phyloP scores from a whole-genome alignment of 2,888 invertebrate genomes.

The Acleris literana region DNA sequence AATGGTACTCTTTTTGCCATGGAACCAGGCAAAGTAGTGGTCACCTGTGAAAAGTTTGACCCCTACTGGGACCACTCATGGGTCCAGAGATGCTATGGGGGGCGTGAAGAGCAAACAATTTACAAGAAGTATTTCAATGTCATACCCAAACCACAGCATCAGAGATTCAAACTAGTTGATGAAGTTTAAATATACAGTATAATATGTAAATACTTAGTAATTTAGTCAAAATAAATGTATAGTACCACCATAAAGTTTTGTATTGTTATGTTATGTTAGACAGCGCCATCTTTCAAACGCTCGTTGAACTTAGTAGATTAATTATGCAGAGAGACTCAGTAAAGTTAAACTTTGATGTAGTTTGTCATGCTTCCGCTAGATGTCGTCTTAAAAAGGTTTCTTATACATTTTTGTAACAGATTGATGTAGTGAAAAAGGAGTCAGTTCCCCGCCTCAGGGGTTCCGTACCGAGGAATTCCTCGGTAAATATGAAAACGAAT shows the following conservation, averaged over 20 bases:
- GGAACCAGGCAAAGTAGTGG: slow-evolving; percentile 89
- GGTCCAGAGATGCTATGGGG: slow-evolving; percentile 86
- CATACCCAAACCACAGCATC: slow-evolving; percentile 90
- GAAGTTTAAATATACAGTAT: slow-evolving; percentile 78
- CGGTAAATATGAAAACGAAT: no score
- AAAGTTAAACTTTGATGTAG: no score
- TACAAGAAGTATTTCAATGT: slow-evolving; percentile 94
- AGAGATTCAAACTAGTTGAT: slow-evolving; percentile 90
- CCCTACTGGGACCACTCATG: slow-evolving; percentile 91
- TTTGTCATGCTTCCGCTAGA: no score
- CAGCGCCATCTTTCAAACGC: neutral
- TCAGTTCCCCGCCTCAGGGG: no score
- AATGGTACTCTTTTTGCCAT: slow-evolving; percentile 92
- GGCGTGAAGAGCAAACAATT: slow-evolving; percentile 86
- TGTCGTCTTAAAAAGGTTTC: no score
- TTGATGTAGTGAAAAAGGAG: no score
- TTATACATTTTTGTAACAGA: no score
- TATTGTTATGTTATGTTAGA: neutral
- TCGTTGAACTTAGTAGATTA: no score
- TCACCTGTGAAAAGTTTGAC: slow-evolving; percentile 92
- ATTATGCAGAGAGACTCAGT: no score
- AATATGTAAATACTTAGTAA: slow-evolving; percentile 22
- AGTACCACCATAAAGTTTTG: neutral
- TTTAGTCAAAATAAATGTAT: slow-evolving; percentile 17
- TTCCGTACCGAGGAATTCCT: no score